These are phyloP conservation scores for Himalopsyche anomala DNA, from an alignment of 2,888 invertebrate genomes.

Conservation along the genomic window DNA sequence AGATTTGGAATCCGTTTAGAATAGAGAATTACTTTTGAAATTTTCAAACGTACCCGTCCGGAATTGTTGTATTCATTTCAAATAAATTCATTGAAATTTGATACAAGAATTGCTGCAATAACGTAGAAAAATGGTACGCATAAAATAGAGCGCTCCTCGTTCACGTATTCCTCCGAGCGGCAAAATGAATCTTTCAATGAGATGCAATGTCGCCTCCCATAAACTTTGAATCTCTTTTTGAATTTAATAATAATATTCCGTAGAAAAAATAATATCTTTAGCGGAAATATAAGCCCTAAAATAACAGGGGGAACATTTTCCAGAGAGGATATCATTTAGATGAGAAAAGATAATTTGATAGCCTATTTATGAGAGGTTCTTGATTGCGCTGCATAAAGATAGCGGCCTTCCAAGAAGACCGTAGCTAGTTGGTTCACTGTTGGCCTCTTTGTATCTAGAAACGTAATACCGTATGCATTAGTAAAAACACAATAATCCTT, in stretches of 20 bases:
- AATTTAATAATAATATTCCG: conserved; percentile 26
- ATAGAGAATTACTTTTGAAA: no score
- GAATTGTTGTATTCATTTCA: no score
- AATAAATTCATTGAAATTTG: background rate
- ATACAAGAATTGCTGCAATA: background rate
- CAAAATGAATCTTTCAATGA: conserved; percentile 1
- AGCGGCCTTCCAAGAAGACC: no score
- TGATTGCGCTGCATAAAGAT: no score
- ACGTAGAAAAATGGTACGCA: background rate
- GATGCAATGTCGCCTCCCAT: background rate
- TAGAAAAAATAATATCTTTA: conserved; percentile 23
- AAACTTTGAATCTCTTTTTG: conserved; percentile 22
- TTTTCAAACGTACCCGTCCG: no score
- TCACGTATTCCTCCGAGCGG: background rate
- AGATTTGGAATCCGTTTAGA: no score
- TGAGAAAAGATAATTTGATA: conserved; percentile 26
- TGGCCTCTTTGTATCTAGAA: no score
- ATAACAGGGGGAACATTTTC: background rate
- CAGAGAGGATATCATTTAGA: conserved; percentile 4
- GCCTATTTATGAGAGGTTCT: background rate
- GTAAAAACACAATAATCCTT: no score
- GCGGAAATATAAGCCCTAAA: background rate
- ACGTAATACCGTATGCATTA: no score
- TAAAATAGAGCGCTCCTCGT: background rate
- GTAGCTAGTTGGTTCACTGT: no score